Conservation (phyloP, 2,113 vertebrate species). For the Phylloscopus trochilus region DNA sequence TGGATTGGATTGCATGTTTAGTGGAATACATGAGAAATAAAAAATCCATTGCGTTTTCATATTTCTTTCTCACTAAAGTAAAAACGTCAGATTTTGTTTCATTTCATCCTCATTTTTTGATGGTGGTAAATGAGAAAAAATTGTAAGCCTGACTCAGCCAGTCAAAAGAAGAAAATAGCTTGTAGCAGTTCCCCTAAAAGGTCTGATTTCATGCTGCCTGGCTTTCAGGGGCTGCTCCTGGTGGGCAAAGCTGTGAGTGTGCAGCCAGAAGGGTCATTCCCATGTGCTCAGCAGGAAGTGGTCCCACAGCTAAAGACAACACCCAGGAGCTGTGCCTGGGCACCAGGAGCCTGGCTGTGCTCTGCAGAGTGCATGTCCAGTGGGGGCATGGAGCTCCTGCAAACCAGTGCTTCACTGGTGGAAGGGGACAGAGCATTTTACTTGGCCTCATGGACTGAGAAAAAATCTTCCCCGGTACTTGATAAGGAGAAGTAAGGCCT, state of each 20-base stretch:
- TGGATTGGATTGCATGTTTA: not conserved
- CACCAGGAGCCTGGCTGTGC: not conserved
- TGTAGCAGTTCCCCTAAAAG: not conserved
- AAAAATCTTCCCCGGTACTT: not conserved
- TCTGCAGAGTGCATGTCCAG: fast-evolving
- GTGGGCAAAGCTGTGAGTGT: fast-evolving
- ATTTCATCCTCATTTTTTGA: not conserved
- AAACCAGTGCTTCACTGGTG: not conserved
- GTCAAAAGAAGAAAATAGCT: not conserved
- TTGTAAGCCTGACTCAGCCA: not conserved
- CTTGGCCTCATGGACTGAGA: not conserved
- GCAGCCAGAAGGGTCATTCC: not conserved
- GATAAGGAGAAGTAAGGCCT: not conserved
- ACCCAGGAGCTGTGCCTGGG: not conserved
- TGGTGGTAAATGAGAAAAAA: not conserved
- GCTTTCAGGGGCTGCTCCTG: not conserved
- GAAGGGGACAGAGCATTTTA: not conserved
- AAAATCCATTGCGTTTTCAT: not conserved
- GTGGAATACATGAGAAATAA: not conserved
- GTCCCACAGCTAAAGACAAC: not conserved
- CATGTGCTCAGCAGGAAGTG: not conserved
- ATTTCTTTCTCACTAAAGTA: not conserved
- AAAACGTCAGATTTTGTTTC: not conserved
- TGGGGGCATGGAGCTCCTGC: not conserved
- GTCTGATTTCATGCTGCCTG: not conserved